Evolutionary conservation across 1,140 invertebrate genomes (phyloP), one percentile per base, ranked within the genome.

Genomic region (Drosophila melanica): DNA sequence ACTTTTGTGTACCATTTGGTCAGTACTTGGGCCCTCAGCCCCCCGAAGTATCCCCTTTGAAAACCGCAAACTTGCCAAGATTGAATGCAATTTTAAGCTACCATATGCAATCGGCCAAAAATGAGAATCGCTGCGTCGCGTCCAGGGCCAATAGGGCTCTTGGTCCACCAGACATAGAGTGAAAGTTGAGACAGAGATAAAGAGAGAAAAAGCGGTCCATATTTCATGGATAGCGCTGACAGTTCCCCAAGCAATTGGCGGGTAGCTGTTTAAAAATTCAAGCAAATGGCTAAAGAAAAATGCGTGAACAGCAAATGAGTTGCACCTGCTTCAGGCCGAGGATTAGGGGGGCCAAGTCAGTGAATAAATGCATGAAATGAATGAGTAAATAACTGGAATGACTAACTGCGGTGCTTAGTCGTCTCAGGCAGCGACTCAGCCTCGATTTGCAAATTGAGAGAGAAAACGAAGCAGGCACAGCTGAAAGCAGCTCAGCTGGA

Each of bases 321-420:
- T 64, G 63, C 81, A 87, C 82, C 82, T 78, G 81, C 37, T 55
- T 7, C n/a, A 57, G 5, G 20, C 1, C 20, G 20, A n/a, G 23
- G 47, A n/a, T n/a, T n/a, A n/a, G n/a, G n/a, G n/a, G 8, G 23
- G 6, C 37, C 30, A 42, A 70, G 77, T 81, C 78, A 81, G 75
- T 85, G 82, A 86, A 85, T 85, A 85, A 87, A 86, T 86, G 75
- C 78, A 86, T 86, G 81, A 86, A 86, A 86, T 86, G 81, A 86
- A 86, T 86, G 75, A 86, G 75, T 86, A 86, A 85, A 85, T 85
- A 85, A 76, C 81, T 71, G 57, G 69, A 85, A 85, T 81, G 82
- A 85, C 81, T 86, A 86, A 85, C 81, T 72, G 81, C 70, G 74
- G 47, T 69, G 66, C 77, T 81, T 77, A 79, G 72, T 74, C 68